A percentile compares a stretch with the other conserved stretches of the same genome.
Evolutionary conservation across 2,888 invertebrate genomes (phyloP).

Genomic region (Tenthredo distinguenda): DNA sequence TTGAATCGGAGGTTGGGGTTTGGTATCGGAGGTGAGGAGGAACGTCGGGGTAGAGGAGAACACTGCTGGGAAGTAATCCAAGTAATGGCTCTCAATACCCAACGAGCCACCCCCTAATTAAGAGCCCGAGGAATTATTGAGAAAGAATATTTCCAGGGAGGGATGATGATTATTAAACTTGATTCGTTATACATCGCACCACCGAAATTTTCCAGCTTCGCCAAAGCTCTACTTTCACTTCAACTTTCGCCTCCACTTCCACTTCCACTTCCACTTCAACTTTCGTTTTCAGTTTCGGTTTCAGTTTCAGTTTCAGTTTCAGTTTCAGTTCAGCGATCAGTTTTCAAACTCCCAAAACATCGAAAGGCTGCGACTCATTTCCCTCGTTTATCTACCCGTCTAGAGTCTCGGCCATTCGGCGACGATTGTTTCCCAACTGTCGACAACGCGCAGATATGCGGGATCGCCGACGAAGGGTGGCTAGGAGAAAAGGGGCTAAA

Average conservation of each 20-base stretch:
- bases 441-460: constrained; percentile 1
- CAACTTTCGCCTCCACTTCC: neutral
- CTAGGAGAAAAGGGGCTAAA: neutral
- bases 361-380: neutral
- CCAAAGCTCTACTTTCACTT: neutral
- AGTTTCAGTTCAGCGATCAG: neutral
- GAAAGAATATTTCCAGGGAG: constrained; percentile 35
- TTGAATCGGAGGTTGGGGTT: neutral
- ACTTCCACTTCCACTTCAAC: neutral
- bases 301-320: neutral
- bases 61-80: constrained; percentile 64
- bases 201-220: neutral
- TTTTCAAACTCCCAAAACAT: constrained; percentile 6
- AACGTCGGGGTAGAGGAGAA: constrained; percentile 54
- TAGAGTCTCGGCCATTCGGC: neutral
- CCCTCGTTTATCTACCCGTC: neutral
- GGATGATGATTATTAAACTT: constrained; percentile 13
- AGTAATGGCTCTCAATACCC: constrained; percentile 66
- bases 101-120: constrained; percentile 62
- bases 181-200: neutral
- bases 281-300: neutral
- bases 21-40: neutral
- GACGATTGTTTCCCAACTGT: constrained; percentile 29
- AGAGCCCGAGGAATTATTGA: constrained; percentile 65
- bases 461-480: constrained; percentile 11